Conservation (phyloP, 2,113 vertebrate genomes). For the Calyptommatus sinebrachiatus region DNA sequence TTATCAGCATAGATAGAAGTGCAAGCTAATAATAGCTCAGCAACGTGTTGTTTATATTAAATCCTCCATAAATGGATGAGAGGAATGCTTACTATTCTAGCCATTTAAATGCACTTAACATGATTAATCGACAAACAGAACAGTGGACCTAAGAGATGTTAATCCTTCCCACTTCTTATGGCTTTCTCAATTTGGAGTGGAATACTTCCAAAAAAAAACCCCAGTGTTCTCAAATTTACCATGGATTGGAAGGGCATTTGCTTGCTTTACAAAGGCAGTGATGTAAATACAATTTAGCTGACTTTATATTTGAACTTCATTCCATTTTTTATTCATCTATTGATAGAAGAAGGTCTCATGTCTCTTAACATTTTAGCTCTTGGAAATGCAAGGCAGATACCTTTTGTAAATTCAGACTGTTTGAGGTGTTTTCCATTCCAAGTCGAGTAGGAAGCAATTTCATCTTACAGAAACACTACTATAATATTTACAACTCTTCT, state of each 20-base stretch:
- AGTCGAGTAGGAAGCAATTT: background rate
- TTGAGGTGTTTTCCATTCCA: background rate
- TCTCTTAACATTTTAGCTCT: background rate
- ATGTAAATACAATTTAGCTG: background rate
- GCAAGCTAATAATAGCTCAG: conserved; percentile 19
- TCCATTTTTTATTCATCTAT: background rate
- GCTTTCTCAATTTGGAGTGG: background rate
- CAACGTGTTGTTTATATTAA: conserved; percentile 26
- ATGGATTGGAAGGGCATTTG: background rate
- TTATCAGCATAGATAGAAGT: background rate
- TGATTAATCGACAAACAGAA: conserved; percentile 4
- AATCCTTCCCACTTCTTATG: conserved; percentile 7
- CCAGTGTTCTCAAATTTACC: background rate
- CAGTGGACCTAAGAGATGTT: conserved; percentile 14
- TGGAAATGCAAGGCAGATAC: background rate
- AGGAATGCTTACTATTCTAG: conserved; percentile 22
- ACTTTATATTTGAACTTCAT: background rate
- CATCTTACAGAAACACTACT: background rate
- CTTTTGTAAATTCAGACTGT: too few species aligned
- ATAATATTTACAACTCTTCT: background rate
- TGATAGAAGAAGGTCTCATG: background rate
- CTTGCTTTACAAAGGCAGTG: background rate
- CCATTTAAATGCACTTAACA: conserved; percentile 37
- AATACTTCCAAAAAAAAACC: background rate
- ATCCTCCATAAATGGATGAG: conserved; percentile 29